Evolutionary conservation across 2,113 vertebrate genomes (phyloP).

Genomic region (Nannospalax galili): DNA sequence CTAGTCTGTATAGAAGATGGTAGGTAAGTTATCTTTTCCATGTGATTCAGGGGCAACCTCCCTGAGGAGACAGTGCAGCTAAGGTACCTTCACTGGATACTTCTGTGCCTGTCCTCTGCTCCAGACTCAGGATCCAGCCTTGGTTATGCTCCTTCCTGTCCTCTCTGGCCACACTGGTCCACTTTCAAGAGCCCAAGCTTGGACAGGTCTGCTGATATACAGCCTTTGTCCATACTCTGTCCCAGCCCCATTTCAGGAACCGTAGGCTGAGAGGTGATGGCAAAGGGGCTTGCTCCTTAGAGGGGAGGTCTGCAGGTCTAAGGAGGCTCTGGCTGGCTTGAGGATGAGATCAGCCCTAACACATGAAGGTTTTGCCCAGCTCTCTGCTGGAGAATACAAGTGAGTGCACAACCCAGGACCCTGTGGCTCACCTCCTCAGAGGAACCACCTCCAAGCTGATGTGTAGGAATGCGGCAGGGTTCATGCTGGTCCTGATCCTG

Average conservation of each 20-base stretch:
- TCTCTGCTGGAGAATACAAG: background rate
- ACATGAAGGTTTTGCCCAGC: background rate
- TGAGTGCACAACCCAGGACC: background rate
- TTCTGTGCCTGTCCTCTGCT: too few species aligned
- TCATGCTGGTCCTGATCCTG: too few species aligned
- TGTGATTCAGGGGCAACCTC: too few species aligned
- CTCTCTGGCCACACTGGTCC: too few species aligned
- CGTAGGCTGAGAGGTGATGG: background rate
- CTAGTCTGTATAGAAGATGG: background rate
- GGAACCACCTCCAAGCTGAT: background rate
- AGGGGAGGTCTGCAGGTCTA: background rate
- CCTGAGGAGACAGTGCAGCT: too few species aligned
- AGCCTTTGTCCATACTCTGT: background rate
- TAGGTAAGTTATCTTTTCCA: background rate
- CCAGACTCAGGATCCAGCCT: background rate
- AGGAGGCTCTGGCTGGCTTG: background rate
- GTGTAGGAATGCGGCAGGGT: background rate
- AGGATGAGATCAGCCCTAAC: background rate
- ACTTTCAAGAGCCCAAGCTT: background rate
- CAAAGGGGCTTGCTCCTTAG: background rate
- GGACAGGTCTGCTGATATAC: too few species aligned
- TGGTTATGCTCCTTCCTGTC: too few species aligned
- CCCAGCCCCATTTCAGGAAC: background rate
- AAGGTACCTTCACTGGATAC: too few species aligned
- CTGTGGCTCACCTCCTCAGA: rapidly evolving